phyloP scores from a whole-genome alignment of 37 sponge, comb jelly and placozoan genomes.

The Chondrosia reniformis region DNA sequence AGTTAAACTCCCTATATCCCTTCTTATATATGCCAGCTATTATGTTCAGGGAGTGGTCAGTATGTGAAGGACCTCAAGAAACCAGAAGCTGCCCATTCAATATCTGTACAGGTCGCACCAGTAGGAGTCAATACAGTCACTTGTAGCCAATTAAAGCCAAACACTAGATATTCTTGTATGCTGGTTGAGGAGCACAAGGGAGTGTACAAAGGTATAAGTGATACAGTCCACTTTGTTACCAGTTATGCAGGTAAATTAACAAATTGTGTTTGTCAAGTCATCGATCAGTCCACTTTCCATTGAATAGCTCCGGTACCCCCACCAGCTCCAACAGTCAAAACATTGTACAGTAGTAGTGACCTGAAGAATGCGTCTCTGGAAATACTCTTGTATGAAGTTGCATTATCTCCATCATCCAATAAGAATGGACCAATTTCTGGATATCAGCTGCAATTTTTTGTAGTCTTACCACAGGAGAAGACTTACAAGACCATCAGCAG shows the following conservation, averaged over 20 bases:
- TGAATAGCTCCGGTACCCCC: slow-evolving; percentile 2
- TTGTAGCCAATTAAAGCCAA: neutral
- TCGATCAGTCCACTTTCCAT: neutral
- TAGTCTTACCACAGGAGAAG: slow-evolving; percentile 2
- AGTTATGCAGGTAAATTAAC: neutral
- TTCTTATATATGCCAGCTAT: neutral
- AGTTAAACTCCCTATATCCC: too few species aligned
- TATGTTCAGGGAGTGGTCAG: neutral
- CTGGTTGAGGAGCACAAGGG: neutral
- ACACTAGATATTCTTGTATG: slow-evolving; percentile 1
- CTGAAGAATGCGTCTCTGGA: neutral
- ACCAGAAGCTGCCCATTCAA: neutral
- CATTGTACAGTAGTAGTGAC: neutral
- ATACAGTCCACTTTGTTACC: neutral
- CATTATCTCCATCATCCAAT: neutral
- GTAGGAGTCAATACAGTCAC: neutral
- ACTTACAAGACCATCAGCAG: neutral
- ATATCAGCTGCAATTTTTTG: slow-evolving; percentile 20
- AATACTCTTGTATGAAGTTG: neutral
- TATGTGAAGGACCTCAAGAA: neutral
- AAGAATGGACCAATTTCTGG: slow-evolving; percentile 9
- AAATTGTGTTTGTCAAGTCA: neutral
- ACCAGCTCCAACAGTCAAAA: neutral
- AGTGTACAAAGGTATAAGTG: neutral
- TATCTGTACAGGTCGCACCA: neutral